A percentile compares a stretch with the other conserved stretches of the same genome.
phyloP scores from a whole-genome alignment of 2,113 vertebrate genomes.

The Raja brachyura region DNA sequence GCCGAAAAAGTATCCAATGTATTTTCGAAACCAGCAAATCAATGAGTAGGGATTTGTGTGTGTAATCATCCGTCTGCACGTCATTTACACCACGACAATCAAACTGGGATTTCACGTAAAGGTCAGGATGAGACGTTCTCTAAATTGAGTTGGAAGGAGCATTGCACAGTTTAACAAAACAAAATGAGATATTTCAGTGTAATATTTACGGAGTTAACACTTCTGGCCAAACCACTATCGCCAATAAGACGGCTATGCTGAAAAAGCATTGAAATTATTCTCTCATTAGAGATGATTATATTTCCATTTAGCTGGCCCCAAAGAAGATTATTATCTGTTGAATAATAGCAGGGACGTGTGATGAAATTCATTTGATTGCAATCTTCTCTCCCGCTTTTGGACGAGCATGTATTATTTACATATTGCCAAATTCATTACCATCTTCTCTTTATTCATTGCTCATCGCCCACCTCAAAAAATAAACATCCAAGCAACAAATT shows the following conservation, averaged over 20 bases:
- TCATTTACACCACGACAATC: not conserved
- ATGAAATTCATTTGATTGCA: slow-evolving; percentile 26
- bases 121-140: not conserved
- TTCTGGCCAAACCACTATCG: not conserved
- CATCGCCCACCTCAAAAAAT: not conserved
- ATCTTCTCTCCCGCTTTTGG: not conserved
- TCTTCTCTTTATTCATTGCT: not conserved
- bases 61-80: too few species aligned
- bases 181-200: slow-evolving; percentile 29
- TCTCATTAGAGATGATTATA: slow-evolving; percentile 30
- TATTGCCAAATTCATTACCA: slow-evolving; percentile 10
- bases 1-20: not conserved
- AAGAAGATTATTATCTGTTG: not conserved
- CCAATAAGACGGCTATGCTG: not conserved
- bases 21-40: not conserved
- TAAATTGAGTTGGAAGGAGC: slow-evolving; percentile 22
- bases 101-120: not conserved
- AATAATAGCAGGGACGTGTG: not conserved
- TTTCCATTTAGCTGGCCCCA: not conserved
- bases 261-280: slow-evolving; percentile 13
- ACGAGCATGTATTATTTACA: slow-evolving; percentile 8
- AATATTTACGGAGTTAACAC: not conserved
- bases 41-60: not conserved
- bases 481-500: slow-evolving; percentile 31
- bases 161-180: not conserved